phyloP scores from a whole-genome alignment of 2,888 invertebrate species.

The Macropis europaea region DNA sequence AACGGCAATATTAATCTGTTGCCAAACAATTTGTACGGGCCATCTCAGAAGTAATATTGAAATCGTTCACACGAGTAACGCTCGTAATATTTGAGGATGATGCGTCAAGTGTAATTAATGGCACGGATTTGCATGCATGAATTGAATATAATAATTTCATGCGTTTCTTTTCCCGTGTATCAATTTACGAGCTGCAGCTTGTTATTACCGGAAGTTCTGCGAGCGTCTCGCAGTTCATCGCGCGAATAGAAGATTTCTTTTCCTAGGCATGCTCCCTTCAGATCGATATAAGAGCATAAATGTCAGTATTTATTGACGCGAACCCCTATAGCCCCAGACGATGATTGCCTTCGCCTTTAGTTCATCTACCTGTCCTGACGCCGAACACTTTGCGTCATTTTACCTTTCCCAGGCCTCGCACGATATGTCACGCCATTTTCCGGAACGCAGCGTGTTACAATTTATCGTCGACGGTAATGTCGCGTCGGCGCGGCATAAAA shows the following conservation, averaged over 20 bases:
- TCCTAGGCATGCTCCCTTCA: background rate
- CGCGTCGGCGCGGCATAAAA: constrained; percentile 16
- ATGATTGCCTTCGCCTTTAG: constrained; percentile 53
- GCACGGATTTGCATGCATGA: too few relatives aligned
- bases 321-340: constrained; percentile 29
- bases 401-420: constrained; percentile 44
- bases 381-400: constrained; percentile 50
- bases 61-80: background rate
- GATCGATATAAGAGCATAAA: constrained; percentile 54
- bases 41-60: background rate
- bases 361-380: constrained; percentile 50
- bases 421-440: constrained; percentile 60
- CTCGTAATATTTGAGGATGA: background rate
- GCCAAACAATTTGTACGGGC: background rate
- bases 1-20: constrained; percentile 14
- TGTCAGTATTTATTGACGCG: constrained; percentile 57
- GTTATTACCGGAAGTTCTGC: too few relatives aligned
- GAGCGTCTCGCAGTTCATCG: background rate
- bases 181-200: too few relatives aligned
- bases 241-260: background rate
- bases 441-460: constrained; percentile 39
- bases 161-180: too few relatives aligned
- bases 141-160: too few relatives aligned
- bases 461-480: constrained; percentile 48
- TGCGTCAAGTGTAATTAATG: background rate